A percentile compares a stretch with the other conserved stretches of the same genome.
These are phyloP conservation scores for Notolepis coatsorum DNA, from an alignment of 2,797 vertebrate species.

Conservation along the genomic window DNA sequence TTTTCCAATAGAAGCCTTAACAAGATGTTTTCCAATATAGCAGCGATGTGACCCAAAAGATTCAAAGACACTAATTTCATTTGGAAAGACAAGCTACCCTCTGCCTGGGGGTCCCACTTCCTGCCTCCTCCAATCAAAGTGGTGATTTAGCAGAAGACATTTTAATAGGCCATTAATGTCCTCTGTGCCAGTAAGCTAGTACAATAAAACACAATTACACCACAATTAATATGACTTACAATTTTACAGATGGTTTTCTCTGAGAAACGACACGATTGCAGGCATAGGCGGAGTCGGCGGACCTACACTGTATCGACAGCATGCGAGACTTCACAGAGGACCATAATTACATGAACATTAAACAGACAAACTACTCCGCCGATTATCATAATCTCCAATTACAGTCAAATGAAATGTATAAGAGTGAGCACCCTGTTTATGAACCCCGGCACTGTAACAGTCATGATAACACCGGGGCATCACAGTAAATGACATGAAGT, in stretches of 20 bases:
- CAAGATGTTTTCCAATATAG: slow-evolving; percentile 17
- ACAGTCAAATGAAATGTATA: too few species aligned
- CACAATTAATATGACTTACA: background rate
- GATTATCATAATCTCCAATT: too few species aligned
- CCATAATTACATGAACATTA: too few species aligned
- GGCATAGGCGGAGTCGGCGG: too few species aligned
- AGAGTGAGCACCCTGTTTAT: too few species aligned
- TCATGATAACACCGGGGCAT: slow-evolving; percentile 1
- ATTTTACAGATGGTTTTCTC: too few species aligned
- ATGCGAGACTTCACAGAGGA: too few species aligned
- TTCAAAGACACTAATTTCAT: background rate
- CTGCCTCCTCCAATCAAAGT: slow-evolving; percentile 13
- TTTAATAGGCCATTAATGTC: slow-evolving; percentile 8
- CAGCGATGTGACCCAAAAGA: background rate
- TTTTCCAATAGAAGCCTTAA: slow-evolving; percentile 38
- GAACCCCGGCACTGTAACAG: slow-evolving; percentile 2
- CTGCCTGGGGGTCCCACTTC: background rate
- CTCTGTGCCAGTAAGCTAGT: background rate
- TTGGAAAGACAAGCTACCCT: background rate
- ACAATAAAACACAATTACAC: background rate
- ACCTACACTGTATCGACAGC: too few species aligned
- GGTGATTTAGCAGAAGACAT: slow-evolving; percentile 4
- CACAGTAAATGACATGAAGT: too few species aligned
- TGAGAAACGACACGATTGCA: too few species aligned
- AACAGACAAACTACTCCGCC: too few species aligned